These are phyloP conservation scores for Hemicordylus capensis DNA, from an alignment of 2,113 vertebrate species.

Conservation along the genomic window DNA sequence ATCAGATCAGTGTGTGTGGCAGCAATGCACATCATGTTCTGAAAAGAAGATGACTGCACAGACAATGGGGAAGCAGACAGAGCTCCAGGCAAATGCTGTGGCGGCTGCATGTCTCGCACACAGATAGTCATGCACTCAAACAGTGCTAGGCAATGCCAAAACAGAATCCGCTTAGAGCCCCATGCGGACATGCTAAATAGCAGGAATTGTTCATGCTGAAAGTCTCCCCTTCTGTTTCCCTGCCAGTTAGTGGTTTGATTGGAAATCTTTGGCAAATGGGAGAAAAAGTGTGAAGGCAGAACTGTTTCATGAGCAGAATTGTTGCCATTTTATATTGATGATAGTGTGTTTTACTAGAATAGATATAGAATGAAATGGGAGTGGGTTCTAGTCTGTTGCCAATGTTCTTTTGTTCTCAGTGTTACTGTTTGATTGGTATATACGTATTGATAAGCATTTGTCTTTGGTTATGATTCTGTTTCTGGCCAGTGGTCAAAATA, in stretches of 20 bases:
- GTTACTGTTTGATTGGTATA: too few species aligned
- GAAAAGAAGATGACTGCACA: background rate
- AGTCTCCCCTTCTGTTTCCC: background rate
- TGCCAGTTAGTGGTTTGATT: background rate
- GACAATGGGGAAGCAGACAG: background rate
- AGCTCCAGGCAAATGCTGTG: background rate
- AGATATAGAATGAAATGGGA: too few species aligned
- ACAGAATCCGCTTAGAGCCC: background rate
- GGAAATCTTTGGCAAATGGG: background rate
- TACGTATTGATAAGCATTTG: too few species aligned
- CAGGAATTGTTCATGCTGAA: background rate
- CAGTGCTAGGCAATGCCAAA: background rate
- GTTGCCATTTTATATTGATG: background rate
- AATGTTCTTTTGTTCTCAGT: too few species aligned
- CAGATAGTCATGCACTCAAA: background rate
- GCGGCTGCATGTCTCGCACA: background rate
- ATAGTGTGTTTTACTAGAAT: too few species aligned
- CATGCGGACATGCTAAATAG: background rate
- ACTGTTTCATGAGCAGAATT: background rate
- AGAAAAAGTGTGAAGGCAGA: background rate
- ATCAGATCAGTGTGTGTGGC: background rate
- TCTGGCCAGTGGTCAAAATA: too few species aligned
- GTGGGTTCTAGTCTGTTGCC: too few species aligned
- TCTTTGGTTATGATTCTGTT: too few species aligned
- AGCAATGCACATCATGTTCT: background rate